Conservation (phyloP, 2,113 vertebrate genomes). For the Elachura formosa region DNA sequence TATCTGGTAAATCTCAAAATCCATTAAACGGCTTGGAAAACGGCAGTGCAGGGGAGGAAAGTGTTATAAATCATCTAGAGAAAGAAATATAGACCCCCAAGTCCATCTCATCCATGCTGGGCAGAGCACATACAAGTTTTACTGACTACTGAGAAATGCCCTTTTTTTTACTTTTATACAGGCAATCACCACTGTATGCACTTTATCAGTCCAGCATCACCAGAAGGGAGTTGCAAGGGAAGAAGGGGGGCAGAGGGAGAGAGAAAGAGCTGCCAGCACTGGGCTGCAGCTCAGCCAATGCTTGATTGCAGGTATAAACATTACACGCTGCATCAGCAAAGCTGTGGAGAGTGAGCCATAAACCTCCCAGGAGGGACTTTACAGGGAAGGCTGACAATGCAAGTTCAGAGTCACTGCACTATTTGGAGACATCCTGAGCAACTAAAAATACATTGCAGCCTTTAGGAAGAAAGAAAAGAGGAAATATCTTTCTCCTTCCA, state of each 20-base stretch:
- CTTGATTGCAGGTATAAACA: conserved; percentile 61
- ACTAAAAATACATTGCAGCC: conserved; percentile 49
- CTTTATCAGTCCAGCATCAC: neutral
- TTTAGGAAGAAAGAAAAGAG: neutral
- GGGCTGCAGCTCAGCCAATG: neutral
- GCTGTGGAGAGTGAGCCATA: conserved; percentile 1
- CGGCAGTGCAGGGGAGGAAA: neutral
- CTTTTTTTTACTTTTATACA: neutral
- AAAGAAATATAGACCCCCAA: neutral
- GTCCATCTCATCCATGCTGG: neutral
- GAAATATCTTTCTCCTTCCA: neutral
- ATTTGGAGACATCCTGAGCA: conserved; percentile 39
- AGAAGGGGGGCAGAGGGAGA: neutral
- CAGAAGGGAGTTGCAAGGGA: neutral
- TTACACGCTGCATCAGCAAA: conserved; percentile 62
- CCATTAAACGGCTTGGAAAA: neutral
- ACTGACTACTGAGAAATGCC: neutral
- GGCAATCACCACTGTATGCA: neutral
- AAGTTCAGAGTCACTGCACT: conserved; percentile 38
- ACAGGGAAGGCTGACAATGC: conserved; percentile 60
- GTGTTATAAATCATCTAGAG: conserved; percentile 3
- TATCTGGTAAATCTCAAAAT: conserved; percentile 42
- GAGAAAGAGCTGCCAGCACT: conserved; percentile 44
- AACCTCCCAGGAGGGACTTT: conserved; percentile 38
- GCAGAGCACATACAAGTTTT: neutral